Conservation (phyloP, 2,113 vertebrate genomes). For the Cairina moschata region DNA sequence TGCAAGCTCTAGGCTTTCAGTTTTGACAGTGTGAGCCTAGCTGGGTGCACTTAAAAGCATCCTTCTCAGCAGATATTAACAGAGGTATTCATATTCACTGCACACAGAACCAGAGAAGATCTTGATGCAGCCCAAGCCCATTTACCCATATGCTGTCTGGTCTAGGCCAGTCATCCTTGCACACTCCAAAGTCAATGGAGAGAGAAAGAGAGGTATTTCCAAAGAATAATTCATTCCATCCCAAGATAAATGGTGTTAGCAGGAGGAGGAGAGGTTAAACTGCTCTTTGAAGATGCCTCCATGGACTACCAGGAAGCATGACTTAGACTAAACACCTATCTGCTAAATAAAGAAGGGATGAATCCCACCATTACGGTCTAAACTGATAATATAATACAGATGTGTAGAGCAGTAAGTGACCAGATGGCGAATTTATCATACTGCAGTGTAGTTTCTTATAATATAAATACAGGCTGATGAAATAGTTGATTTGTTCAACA, state of each 20-base stretch:
- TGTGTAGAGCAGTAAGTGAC: neutral
- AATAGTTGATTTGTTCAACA: constrained; percentile 26
- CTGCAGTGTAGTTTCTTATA: neutral
- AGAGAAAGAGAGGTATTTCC: neutral
- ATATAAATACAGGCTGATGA: constrained; percentile 31
- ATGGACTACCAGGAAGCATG: neutral
- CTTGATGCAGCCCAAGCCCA: neutral
- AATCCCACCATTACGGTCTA: neutral
- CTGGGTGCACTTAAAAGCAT: neutral
- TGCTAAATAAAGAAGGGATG: neutral
- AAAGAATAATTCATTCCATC: neutral
- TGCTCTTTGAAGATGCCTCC: neutral
- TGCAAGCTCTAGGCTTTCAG: neutral
- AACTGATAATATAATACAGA: neutral
- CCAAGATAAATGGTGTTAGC: neutral
- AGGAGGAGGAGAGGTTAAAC: neutral
- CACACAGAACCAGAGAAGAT: neutral
- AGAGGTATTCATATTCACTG: neutral
- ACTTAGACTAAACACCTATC: constrained; percentile 8
- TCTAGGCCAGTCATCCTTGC: neutral
- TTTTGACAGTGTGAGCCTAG: neutral
- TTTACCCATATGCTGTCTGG: neutral
- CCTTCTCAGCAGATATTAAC: neutral
- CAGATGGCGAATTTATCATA: constrained; percentile 37
- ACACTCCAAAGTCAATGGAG: neutral